Percentiles rank a stretch among this genome's conserved stretches.
Evolutionary conservation across 2,797 vertebrate species (phyloP).

Genomic region (Microhierax caerulescens): DNA sequence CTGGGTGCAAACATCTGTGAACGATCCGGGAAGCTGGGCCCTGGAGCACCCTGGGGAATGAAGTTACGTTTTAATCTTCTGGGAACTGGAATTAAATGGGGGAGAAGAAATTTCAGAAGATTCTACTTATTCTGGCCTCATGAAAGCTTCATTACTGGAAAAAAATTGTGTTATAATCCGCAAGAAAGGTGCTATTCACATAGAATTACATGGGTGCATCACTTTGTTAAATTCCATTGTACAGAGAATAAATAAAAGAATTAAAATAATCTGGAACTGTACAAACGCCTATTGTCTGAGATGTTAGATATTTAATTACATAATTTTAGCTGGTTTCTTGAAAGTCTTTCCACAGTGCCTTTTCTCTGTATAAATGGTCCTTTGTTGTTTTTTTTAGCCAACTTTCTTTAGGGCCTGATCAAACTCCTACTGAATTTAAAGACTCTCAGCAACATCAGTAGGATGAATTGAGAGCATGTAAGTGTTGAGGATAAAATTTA

Average conservation of each 20-base stretch:
- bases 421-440: conserved; percentile 10
- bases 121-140: conserved; percentile 37
- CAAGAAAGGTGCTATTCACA: not conserved
- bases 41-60: not conserved
- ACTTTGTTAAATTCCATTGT: not conserved
- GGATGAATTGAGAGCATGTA: not conserved
- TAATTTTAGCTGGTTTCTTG: conserved; percentile 4
- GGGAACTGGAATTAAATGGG: not conserved
- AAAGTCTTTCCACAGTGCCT: not conserved
- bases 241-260: conserved; percentile 36
- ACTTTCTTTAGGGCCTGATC: not conserved
- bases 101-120: not conserved
- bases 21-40: not conserved
- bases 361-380: not conserved
- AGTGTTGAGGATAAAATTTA: not conserved
- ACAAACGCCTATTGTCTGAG: not conserved
- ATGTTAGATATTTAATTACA: not conserved
- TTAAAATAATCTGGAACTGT: not conserved
- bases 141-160: conserved; percentile 1
- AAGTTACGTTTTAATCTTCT: not conserved
- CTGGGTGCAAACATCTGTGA: not conserved
- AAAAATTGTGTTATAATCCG: conserved; percentile 17
- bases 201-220: not conserved
- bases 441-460: not conserved
- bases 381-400: not conserved